A percentile compares a stretch with the other conserved stretches of the same genome.
These are phyloP conservation scores for Drosophila biarmipes DNA, from an alignment of 1,140 invertebrate species.

Conservation along the genomic window DNA sequence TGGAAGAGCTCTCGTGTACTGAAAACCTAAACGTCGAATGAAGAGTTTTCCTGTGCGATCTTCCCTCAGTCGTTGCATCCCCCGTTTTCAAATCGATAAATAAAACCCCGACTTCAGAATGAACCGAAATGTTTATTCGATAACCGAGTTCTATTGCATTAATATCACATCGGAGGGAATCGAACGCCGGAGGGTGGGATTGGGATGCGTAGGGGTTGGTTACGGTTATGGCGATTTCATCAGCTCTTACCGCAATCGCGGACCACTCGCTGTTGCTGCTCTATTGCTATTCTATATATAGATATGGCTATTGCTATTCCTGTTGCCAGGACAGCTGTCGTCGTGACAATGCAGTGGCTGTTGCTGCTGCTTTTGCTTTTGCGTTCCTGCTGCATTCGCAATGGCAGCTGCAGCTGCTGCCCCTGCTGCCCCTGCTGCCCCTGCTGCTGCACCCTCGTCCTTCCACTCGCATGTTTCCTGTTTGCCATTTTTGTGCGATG, in stretches of 20 bases:
- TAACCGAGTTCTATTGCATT: conserved; percentile 8
- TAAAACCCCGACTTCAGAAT: background rate
- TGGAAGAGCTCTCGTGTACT: too few species aligned
- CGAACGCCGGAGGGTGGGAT: background rate
- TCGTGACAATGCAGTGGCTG: conserved; percentile 14
- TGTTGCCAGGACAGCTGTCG: conserved; percentile 25
- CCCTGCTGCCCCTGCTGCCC: conserved; percentile 22
- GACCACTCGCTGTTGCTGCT: conserved; percentile 7
- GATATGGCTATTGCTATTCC: conserved; percentile 2
- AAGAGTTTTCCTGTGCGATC: background rate
- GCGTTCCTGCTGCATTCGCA: conserved; percentile 12
- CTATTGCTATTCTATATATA: conserved; percentile 1
- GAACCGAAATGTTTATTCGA: conserved; percentile 11
- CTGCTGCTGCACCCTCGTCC: conserved; percentile 14
- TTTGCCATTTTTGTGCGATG: conserved; percentile 34
- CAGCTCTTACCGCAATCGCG: conserved; percentile 12
- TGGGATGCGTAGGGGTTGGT: conserved; percentile 6
- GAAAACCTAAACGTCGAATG: background rate
- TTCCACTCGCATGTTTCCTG: conserved; percentile 1
- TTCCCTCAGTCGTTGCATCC: background rate
- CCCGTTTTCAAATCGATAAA: background rate
- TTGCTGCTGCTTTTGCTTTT: background rate
- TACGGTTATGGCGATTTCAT: conserved; percentile 22
- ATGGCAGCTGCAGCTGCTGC: conserved; percentile 14
- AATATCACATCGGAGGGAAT: conserved; percentile 1